Base-by-base conservation (phyloP, 2,888 invertebrate species). In the Lepeophtheirus nordmannii region DNA sequence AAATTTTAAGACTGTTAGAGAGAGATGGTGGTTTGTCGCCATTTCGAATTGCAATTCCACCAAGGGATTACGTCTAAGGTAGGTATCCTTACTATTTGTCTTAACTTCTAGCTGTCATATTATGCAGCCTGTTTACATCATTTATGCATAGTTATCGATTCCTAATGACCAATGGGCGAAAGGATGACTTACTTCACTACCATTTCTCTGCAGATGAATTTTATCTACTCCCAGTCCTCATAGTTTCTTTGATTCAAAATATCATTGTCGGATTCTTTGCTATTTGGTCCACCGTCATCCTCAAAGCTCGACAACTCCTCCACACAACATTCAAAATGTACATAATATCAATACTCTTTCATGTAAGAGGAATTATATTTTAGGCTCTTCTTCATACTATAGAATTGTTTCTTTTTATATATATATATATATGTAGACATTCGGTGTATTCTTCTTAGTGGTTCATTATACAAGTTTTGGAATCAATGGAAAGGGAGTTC, bases 201-300 rank as follows among this genome's bases (percentile, higher is more conserved):
- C 92, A 94, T 73, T 92, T 91, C 74, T 92, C 92, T 0, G 92
- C 91, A 10, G 93, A 94, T 75, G 90, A 94, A 77, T 91, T 92
- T 77, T 90, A 92, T 89, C 80, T 84, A 87, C 80, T 68, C 73
- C 63, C 67, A 67, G 67, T 64, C 59, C 23, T 41, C 22, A 9
- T 46, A 71, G 81, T 83, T 0, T 80, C 84, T 0, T 78, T 86
- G 38, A 80, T 84, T 0, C 89, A 91, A 74, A 77, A 85, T 1
- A 75, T 88, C 57, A 78, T 91, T 2, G 77, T 87, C 70, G 53
- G 53, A 46, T 75, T 86, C 23, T 82, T 85, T 0, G 83, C 87
- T 37, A 80, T 62, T 66, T 67, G 53, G 20, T 59, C 38, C 58
- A 79, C 84, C 74, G 82, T 85, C 41, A 85, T 88, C 73, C 76